A percentile compares a stretch with the other conserved stretches of the same genome.
Conservation (phyloP, 2,797 vertebrate species). For the Danio kyathit region DNA sequence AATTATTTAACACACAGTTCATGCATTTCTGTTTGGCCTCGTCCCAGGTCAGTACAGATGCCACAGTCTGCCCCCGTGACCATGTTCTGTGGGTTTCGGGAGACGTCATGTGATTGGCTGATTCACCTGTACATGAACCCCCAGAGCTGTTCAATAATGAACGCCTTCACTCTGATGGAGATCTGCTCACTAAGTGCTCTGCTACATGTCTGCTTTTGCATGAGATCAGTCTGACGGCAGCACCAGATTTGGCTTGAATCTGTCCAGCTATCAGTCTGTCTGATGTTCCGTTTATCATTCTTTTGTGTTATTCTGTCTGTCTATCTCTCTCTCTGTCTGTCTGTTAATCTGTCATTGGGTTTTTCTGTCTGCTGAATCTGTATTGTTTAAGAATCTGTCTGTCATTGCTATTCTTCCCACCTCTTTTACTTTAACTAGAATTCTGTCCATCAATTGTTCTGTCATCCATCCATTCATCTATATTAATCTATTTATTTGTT, state of each 20-base stretch:
- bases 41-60: neutral
- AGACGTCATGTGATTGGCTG: neutral
- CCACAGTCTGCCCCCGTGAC: slow-evolving; percentile 6
- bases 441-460: too few relatives aligned
- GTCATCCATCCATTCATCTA: too few relatives aligned
- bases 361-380: too few relatives aligned
- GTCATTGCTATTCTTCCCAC: too few relatives aligned
- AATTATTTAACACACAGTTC: slow-evolving; percentile 74
- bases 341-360: too few relatives aligned
- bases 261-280: too few relatives aligned
- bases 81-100: neutral
- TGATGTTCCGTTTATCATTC: too few relatives aligned
- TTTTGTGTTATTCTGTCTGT: too few relatives aligned
- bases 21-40: neutral
- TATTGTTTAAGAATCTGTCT: too few relatives aligned
- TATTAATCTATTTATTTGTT: too few relatives aligned
- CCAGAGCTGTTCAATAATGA: slow-evolving; percentile 54
- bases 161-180: slow-evolving; percentile 27
- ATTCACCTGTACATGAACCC: slow-evolving; percentile 18
- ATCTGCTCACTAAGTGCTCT: slow-evolving; percentile 40
- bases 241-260: neutral
- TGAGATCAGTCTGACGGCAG: neutral
- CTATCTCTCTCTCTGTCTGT: too few relatives aligned
- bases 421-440: too few relatives aligned
- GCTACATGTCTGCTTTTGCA: neutral